Conservation (phyloP, 1,140 invertebrate species). For the Hestina assimilis region DNA sequence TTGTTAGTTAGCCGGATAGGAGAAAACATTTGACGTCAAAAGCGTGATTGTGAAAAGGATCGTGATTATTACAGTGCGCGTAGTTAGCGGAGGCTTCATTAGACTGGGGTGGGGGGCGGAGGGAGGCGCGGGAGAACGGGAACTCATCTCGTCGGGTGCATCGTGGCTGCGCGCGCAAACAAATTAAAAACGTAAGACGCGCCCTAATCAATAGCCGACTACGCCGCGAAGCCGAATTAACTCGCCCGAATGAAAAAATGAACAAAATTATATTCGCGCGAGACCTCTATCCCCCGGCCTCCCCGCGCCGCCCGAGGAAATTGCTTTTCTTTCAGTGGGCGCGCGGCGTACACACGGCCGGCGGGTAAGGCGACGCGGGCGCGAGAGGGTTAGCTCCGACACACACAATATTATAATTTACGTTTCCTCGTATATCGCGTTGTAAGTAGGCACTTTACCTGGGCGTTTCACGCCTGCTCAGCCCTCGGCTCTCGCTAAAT, state of each 20-base stretch:
- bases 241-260: slow-evolving; percentile 77
- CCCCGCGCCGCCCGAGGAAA: slow-evolving; percentile 65
- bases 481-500: slow-evolving; percentile 72
- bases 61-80: slow-evolving; percentile 60
- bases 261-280: slow-evolving; percentile 78
- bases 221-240: slow-evolving; percentile 75
- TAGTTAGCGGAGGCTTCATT: slow-evolving; percentile 72
- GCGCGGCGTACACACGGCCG: slow-evolving; percentile 60
- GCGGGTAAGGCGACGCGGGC: slow-evolving; percentile 41
- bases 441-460: slow-evolving; percentile 76
- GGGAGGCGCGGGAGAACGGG: slow-evolving; percentile 29
- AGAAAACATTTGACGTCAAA: slow-evolving; percentile 55
- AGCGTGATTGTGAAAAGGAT: slow-evolving; percentile 65
- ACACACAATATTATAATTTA: slow-evolving; percentile 78
- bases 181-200: slow-evolving; percentile 78
- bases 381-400: slow-evolving; percentile 71
- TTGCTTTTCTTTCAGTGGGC: slow-evolving; percentile 76
- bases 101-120: slow-evolving; percentile 37
- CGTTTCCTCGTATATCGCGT: slow-evolving; percentile 74
- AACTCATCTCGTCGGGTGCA: slow-evolving; percentile 67
- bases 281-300: slow-evolving; percentile 51
- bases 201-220: slow-evolving; percentile 77
- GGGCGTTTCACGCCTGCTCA: slow-evolving; percentile 70
- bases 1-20: slow-evolving; percentile 36
- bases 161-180: slow-evolving; percentile 75